These are phyloP conservation scores for Aphidius colemani DNA, from an alignment of 2,888 invertebrate genomes.

Conservation along the genomic window DNA sequence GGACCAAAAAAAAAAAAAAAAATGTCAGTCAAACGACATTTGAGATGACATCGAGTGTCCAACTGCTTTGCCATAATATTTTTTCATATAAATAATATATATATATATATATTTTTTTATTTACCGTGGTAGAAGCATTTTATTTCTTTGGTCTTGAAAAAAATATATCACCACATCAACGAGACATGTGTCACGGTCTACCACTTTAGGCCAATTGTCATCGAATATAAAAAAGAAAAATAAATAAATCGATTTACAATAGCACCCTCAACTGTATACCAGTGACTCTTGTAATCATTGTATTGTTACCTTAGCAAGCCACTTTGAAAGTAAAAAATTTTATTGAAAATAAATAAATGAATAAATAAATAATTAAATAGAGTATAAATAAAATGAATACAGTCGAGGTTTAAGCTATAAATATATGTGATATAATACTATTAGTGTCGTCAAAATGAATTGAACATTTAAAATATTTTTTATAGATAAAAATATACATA, in stretches of 20 bases:
- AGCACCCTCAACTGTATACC: not conserved
- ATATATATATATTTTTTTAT: not conserved
- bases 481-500: too few relatives aligned
- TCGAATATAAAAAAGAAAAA: not conserved
- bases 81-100: slow-evolving; percentile 4
- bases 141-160: too few relatives aligned
- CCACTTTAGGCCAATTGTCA: slow-evolving; percentile 10
- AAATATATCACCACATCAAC: slow-evolving; percentile 9
- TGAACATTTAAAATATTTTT: too few relatives aligned
- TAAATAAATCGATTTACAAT: slow-evolving; percentile 11
- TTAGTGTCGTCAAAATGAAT: too few relatives aligned
- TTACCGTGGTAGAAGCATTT: not conserved
- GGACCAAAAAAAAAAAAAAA: not conserved
- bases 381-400: too few relatives aligned
- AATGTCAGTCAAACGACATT: slow-evolving; percentile 49
- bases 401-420: too few relatives aligned
- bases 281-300: not conserved
- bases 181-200: slow-evolving; percentile 16
- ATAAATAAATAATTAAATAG: too few relatives aligned
- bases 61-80: slow-evolving; percentile 40
- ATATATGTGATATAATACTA: too few relatives aligned
- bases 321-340: too few relatives aligned
- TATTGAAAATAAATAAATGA: too few relatives aligned
- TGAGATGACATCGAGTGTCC: slow-evolving; percentile 51
- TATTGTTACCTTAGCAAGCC: not conserved